phyloP scores from a whole-genome alignment of 2,888 invertebrate species.

The Eremobia ochroleuca region DNA sequence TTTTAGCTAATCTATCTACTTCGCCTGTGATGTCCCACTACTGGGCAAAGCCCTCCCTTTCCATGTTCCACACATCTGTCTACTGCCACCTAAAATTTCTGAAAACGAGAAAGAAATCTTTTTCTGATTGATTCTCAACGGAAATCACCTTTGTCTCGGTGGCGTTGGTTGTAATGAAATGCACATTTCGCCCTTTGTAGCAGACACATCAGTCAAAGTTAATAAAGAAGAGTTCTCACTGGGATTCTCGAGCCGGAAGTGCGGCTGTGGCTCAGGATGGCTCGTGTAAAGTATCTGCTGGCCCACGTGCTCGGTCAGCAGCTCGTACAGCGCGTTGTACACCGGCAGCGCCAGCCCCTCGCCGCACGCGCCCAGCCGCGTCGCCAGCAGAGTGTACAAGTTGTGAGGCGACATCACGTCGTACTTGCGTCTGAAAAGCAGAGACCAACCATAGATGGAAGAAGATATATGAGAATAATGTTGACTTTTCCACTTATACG shows the following conservation, averaged over 20 bases:
- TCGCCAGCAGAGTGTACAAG: conserved; percentile 98
- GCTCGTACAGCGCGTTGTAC: conserved; percentile 99
- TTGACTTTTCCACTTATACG: neutral
- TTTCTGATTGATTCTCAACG: neutral
- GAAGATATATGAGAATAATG: neutral
- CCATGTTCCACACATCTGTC: neutral
- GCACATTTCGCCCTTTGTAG: neutral
- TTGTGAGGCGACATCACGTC: conserved; percentile 99
- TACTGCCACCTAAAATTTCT: neutral
- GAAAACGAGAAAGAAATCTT: neutral
- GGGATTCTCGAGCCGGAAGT: conserved; percentile 98
- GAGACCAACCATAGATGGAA: conserved; percentile 31
- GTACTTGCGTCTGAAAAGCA: conserved; percentile 96
- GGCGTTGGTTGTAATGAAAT: neutral
- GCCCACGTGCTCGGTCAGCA: conserved; percentile 99
- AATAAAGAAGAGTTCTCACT: conserved; percentile 91
- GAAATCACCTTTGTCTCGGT: neutral
- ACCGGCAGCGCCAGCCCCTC: conserved; percentile 97
- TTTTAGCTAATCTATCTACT: neutral
- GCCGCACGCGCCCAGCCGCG: conserved; percentile 94
- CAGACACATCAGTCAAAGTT: neutral
- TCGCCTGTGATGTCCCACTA: neutral
- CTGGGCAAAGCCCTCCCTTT: too few relatives aligned
- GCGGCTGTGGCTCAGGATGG: conserved; percentile 98
- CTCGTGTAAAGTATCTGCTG: conserved; percentile 98